phyloP scores from a whole-genome alignment of 2,797 vertebrate genomes.

The Phoebastria nigripes region DNA sequence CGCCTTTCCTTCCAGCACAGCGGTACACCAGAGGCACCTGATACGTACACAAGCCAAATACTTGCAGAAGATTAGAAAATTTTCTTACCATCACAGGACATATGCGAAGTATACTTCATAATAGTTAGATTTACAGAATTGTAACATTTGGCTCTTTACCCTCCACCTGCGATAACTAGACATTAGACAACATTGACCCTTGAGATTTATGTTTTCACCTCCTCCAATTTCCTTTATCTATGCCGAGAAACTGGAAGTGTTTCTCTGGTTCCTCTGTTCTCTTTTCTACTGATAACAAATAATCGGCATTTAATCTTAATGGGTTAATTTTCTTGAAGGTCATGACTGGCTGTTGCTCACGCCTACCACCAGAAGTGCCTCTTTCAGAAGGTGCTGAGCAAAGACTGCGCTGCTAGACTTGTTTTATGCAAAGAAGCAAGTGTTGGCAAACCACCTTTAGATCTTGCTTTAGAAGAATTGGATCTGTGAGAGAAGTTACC shows the following conservation, averaged over 20 bases:
- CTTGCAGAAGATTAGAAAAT: background rate
- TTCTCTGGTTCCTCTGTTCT: background rate
- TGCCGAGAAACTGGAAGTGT: background rate
- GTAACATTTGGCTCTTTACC: background rate
- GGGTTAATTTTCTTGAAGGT: background rate
- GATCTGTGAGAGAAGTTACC: background rate
- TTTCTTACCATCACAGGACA: background rate
- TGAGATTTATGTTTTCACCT: background rate
- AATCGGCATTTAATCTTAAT: background rate
- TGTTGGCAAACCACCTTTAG: background rate
- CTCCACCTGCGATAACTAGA: background rate
- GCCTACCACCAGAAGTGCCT: background rate
- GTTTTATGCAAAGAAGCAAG: background rate
- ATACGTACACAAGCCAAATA: background rate
- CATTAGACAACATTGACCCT: background rate
- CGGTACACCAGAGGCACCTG: background rate
- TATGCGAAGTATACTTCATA: background rate
- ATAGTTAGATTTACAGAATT: background rate
- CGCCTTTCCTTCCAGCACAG: fast-evolving
- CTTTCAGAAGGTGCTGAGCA: background rate
- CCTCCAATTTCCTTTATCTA: background rate
- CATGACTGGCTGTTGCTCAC: background rate
- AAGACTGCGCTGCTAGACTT: background rate
- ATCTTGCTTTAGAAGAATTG: background rate
- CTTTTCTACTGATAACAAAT: background rate